Evolutionary conservation across 2,113 vertebrate genomes (phyloP).

Genomic region (Anguilla rostrata): DNA sequence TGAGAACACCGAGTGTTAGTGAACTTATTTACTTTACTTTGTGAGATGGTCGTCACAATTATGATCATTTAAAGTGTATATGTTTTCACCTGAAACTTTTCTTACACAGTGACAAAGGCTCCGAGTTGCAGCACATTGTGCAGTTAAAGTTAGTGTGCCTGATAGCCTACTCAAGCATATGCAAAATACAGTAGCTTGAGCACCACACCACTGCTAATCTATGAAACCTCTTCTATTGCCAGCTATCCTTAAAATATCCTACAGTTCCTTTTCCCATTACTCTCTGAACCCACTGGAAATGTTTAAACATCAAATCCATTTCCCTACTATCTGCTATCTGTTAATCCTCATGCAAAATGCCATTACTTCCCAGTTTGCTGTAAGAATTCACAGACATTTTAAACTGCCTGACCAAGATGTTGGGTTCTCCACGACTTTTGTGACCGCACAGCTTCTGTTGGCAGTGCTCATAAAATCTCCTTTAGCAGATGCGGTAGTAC

Average conservation of each 20-base stretch:
- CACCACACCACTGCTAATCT: background rate
- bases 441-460: background rate
- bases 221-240: background rate
- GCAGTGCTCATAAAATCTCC: background rate
- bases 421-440: background rate
- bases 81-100: background rate
- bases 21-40: too few relatives aligned
- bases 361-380: background rate
- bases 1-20: background rate
- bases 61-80: background rate
- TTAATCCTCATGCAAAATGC: background rate
- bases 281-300: background rate
- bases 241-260: background rate
- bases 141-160: background rate
- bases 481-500: background rate
- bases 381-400: background rate
- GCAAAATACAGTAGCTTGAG: background rate
- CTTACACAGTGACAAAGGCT: background rate
- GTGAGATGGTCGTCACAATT: too few relatives aligned
- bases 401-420: background rate
- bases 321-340: background rate
- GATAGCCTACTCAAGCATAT: background rate
- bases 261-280: background rate
- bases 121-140: background rate
- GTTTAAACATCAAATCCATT: background rate